Conservation (phyloP, 2,113 vertebrate species). For the Gadus macrocephalus region DNA sequence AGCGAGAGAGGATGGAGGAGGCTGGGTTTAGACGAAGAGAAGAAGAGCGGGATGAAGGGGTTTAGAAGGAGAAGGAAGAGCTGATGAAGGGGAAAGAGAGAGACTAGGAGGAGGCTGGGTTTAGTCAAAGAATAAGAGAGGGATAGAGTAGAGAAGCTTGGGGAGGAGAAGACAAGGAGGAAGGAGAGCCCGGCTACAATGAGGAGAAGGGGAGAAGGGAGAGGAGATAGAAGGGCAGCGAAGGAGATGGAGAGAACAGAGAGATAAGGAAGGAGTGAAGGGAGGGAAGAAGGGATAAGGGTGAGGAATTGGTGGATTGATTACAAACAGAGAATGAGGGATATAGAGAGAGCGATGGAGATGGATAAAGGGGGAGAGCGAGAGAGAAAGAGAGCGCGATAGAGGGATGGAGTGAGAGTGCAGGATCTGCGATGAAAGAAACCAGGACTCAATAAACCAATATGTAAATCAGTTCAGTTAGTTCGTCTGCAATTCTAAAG, state of each 20-base stretch:
- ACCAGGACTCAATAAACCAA: too few species aligned
- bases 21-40: neutral
- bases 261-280: neutral
- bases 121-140: neutral
- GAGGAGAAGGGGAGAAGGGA: neutral
- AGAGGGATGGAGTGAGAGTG: neutral
- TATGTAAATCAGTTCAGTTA: too few species aligned
- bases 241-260: neutral
- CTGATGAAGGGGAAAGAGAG: neutral
- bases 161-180: neutral
- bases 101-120: neutral
- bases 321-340: neutral
- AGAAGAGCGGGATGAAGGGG: neutral
- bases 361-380: neutral
- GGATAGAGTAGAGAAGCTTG: neutral
- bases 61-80: neutral
- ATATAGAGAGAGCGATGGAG: neutral
- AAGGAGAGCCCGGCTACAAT: neutral
- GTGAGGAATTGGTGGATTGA: neutral
- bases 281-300: neutral
- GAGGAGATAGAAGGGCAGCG: neutral
- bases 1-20: neutral
- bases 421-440: neutral
- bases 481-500: too few species aligned
- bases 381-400: conserved; percentile 1